Percentiles rank a stretch among this genome's conserved stretches.
phyloP scores from a whole-genome alignment of 1,140 invertebrate genomes.

The Doryteuthis pealeii region DNA sequence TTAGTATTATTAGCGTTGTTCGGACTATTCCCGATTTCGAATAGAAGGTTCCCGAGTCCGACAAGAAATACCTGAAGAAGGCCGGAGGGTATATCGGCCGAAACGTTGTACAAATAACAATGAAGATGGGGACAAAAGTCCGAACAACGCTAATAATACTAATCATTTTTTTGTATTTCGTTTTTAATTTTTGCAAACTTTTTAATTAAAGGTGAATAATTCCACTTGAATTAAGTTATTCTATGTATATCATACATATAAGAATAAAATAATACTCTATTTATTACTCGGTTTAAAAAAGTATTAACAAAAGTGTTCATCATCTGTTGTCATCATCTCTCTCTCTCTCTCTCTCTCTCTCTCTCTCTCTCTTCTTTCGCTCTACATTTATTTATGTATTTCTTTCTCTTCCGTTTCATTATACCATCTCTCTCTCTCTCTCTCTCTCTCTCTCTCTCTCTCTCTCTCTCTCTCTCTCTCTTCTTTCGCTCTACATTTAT shows the following conservation, averaged over 20 bases:
- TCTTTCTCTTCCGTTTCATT: conserved; percentile 51
- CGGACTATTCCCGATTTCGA: no score
- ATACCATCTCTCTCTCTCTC: conserved; percentile 51
- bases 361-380: conserved; percentile 46
- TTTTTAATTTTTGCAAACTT: conserved; percentile 14
- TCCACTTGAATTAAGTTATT: no score
- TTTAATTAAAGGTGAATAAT: not conserved
- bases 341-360: conserved; percentile 47
- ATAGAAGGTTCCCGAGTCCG: no score
- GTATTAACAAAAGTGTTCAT: not conserved
- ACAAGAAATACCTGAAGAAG: no score
- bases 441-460: conserved; percentile 53
- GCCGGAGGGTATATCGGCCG: no score
- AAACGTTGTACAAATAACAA: no score
- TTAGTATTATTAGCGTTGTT: no score
- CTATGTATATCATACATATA: no score
- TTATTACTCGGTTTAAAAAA: not conserved
- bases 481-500: conserved; percentile 56
- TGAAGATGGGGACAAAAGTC: no score
- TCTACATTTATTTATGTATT: conserved; percentile 44
- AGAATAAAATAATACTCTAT: no score
- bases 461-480: conserved; percentile 51
- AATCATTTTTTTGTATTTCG: conserved; percentile 8
- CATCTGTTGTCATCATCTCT: conserved; percentile 11
- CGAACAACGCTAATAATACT: no score